phyloP scores from a whole-genome alignment of 1,140 invertebrate genomes.

The Varroa destructor region DNA sequence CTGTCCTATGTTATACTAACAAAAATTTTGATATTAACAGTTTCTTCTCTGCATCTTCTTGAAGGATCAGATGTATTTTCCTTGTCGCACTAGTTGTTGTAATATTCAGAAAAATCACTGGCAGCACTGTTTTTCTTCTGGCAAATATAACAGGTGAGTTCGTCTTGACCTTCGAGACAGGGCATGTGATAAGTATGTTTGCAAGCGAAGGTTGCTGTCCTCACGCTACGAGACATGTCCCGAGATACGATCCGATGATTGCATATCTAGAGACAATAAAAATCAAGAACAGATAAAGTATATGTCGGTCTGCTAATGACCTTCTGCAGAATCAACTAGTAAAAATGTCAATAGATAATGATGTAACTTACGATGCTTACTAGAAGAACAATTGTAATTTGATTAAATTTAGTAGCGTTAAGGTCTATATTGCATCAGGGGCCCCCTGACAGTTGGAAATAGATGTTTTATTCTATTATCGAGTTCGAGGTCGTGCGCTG shows the following conservation, averaged over 20 bases:
- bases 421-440: too few relatives aligned
- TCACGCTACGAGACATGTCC: constrained; percentile 2
- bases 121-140: constrained; percentile 5
- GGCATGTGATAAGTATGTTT: background rate
- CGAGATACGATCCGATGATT: background rate
- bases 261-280: background rate
- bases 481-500: too few relatives aligned
- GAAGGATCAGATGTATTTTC: too few relatives aligned
- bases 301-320: background rate
- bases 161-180: background rate
- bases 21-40: too few relatives aligned
- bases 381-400: too few relatives aligned
- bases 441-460: too few relatives aligned
- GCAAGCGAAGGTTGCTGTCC: background rate
- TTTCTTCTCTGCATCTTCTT: too few relatives aligned
- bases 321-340: background rate
- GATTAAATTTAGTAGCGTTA: too few relatives aligned
- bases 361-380: background rate
- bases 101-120: constrained; percentile 13
- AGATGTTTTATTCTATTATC: too few relatives aligned
- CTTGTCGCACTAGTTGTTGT: background rate
- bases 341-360: background rate
- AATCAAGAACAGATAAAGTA: background rate
- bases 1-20: too few relatives aligned
- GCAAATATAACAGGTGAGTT: constrained; percentile 13